Evolutionary conservation across 53 echinoderm and acorn worm species (phyloP).

Genomic region (Paelopatides confundens): DNA sequence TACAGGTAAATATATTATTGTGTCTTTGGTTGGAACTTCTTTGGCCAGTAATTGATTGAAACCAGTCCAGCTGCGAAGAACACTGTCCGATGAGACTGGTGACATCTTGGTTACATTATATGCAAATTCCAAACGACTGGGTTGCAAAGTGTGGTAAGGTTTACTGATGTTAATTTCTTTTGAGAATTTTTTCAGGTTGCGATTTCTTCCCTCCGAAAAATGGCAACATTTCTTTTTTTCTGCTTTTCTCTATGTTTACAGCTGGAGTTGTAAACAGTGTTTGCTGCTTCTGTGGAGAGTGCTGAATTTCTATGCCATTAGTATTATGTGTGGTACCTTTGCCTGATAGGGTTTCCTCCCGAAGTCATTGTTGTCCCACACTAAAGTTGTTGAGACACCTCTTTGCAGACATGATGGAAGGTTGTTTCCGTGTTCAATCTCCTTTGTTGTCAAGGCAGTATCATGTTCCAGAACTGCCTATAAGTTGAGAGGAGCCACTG

Average conservation of each 20-base stretch:
- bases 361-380: slow-evolving; percentile 83
- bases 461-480: slow-evolving; percentile 78
- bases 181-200: not conserved
- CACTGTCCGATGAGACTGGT: too few relatives aligned
- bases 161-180: too few relatives aligned
- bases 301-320: slow-evolving; percentile 77
- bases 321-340: slow-evolving; percentile 80
- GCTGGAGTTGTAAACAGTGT: not conserved
- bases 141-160: too few relatives aligned
- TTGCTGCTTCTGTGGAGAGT: slow-evolving; percentile 18
- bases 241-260: slow-evolving; percentile 47
- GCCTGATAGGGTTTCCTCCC: slow-evolving; percentile 71
- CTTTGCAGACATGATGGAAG: slow-evolving; percentile 39
- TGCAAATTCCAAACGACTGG: too few relatives aligned
- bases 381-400: slow-evolving; percentile 60
- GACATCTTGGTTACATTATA: too few relatives aligned
- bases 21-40: too few relatives aligned
- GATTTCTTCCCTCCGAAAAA: slow-evolving; percentile 59
- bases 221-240: slow-evolving; percentile 46
- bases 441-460: slow-evolving; percentile 61
- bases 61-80: too few relatives aligned
- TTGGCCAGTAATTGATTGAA: too few relatives aligned
- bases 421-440: not conserved
- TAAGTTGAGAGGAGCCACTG: slow-evolving; percentile 66
- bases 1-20: slow-evolving; percentile 76